A percentile compares a stretch with the other conserved stretches of the same genome.
phyloP scores from a whole-genome alignment of 1,140 invertebrate genomes.

The Drosophila leontia region DNA sequence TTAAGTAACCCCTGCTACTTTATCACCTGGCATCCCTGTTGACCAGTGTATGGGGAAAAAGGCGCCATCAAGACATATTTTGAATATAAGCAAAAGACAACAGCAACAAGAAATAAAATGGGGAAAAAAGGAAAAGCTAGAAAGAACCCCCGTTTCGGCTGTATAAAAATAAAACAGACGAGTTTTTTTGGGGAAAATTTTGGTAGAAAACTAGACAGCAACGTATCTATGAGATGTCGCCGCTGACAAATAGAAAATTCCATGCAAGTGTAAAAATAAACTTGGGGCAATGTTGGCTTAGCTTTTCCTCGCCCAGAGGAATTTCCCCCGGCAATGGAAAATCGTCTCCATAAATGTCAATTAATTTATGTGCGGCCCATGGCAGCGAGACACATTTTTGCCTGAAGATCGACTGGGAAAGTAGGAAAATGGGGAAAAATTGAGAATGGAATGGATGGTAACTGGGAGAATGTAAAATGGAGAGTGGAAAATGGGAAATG shows the following conservation, averaged over 20 bases:
- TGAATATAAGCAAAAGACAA: background rate
- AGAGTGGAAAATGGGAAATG: constrained; percentile 23
- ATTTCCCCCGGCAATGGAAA: constrained; percentile 58
- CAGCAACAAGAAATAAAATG: background rate
- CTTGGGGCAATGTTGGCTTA: constrained; percentile 34
- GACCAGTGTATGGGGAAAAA: constrained; percentile 22
- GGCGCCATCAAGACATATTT: constrained; percentile 22
- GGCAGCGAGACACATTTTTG: constrained; percentile 54
- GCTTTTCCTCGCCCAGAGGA: constrained; percentile 16
- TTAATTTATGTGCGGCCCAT: constrained; percentile 76
- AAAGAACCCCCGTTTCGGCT: constrained; percentile 60
- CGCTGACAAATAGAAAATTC: constrained; percentile 77
- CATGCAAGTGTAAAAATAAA: constrained; percentile 72
- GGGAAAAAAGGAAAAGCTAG: background rate
- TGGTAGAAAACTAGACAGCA: constrained; percentile 20
- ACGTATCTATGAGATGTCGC: constrained; percentile 33
- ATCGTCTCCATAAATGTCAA: constrained; percentile 75
- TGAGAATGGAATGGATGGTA: background rate
- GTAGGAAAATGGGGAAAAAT: constrained; percentile 1
- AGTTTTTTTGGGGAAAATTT: constrained; percentile 35
- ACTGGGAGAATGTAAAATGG: constrained; percentile 18
- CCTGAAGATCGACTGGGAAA: constrained; percentile 25
- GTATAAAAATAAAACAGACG: constrained; percentile 77
- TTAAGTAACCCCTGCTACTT: background rate
- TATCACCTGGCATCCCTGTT: constrained; percentile 4